Evolutionary conservation across 2,888 invertebrate species (phyloP).

Genomic region (Drosophila meridionalis): DNA sequence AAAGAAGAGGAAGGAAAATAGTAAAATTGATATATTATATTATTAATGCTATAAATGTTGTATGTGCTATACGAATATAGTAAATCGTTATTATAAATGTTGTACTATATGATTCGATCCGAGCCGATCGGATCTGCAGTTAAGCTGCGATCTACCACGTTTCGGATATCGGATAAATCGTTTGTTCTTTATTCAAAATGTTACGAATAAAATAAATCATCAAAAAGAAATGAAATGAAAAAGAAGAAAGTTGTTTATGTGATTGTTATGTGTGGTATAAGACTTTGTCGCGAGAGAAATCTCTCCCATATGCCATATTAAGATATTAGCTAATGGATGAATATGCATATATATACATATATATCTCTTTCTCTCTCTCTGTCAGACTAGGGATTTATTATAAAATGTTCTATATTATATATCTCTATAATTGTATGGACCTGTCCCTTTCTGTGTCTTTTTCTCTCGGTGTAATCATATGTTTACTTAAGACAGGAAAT

Average conservation of each 20-base stretch:
- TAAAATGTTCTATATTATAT: too few species aligned
- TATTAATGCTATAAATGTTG: slow-evolving; percentile 61
- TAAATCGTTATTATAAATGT: slow-evolving; percentile 42
- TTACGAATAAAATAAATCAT: slow-evolving; percentile 17
- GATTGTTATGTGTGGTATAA: not conserved
- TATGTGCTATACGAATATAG: slow-evolving; percentile 25
- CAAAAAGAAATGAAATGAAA: not conserved
- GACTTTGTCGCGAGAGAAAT: not conserved
- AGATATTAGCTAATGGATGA: not conserved
- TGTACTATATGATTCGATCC: slow-evolving; percentile 26
- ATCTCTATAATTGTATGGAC: too few species aligned
- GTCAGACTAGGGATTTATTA: not conserved
- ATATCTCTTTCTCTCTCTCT: not conserved
- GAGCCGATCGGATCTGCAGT: slow-evolving; percentile 9
- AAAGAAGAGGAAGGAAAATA: not conserved
- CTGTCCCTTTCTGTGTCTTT: too few species aligned
- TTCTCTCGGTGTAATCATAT: not conserved
- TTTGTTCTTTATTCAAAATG: slow-evolving; percentile 34
- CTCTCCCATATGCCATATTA: not conserved
- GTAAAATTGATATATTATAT: slow-evolving; percentile 21
- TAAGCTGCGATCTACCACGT: not conserved
- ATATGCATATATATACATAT: not conserved
- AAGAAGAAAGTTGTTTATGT: not conserved
- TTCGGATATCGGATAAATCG: slow-evolving; percentile 10
- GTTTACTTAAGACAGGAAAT: too few species aligned